Evolutionary conservation across 2,797 vertebrate genomes (phyloP).

Genomic region (Acrocephalus scirpaceus): DNA sequence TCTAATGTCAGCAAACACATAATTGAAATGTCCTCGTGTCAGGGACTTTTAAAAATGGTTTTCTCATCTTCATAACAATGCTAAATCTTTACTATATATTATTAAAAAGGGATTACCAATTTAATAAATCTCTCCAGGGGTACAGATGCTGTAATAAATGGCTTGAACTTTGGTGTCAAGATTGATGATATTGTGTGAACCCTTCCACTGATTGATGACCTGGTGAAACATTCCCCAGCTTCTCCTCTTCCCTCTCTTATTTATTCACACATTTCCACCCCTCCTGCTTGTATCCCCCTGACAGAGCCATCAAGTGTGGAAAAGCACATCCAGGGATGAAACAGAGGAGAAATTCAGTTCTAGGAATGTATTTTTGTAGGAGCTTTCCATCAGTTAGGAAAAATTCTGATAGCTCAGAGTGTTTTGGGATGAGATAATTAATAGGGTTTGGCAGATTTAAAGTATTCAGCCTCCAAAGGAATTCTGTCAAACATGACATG

Average conservation of each 20-base stretch:
- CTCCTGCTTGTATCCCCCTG: neutral
- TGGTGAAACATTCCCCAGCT: slow-evolving; percentile 35
- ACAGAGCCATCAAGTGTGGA: neutral
- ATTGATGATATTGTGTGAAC: slow-evolving; percentile 57
- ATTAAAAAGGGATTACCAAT: slow-evolving; percentile 65
- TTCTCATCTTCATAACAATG: slow-evolving; percentile 67
- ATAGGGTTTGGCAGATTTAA: neutral
- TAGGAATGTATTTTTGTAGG: neutral
- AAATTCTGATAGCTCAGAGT: neutral
- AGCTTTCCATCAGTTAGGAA: neutral
- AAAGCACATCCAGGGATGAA: neutral
- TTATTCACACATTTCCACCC: neutral
- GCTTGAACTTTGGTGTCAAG: slow-evolving; percentile 56
- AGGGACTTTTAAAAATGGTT: slow-evolving; percentile 55
- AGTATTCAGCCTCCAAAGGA: neutral
- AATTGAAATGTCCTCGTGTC: slow-evolving; percentile 56
- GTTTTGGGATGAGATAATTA: neutral
- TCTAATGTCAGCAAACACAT: slow-evolving; percentile 61
- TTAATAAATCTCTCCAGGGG: slow-evolving; percentile 59
- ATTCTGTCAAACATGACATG: neutral
- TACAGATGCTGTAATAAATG: slow-evolving; percentile 51
- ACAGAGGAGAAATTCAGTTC: neutral
- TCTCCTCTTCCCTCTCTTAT: neutral
- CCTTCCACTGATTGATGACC: slow-evolving; percentile 55
- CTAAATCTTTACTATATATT: slow-evolving; percentile 66